phyloP scores from a whole-genome alignment of 2,797 vertebrate genomes.

The Amblyopsis hoosieri region DNA sequence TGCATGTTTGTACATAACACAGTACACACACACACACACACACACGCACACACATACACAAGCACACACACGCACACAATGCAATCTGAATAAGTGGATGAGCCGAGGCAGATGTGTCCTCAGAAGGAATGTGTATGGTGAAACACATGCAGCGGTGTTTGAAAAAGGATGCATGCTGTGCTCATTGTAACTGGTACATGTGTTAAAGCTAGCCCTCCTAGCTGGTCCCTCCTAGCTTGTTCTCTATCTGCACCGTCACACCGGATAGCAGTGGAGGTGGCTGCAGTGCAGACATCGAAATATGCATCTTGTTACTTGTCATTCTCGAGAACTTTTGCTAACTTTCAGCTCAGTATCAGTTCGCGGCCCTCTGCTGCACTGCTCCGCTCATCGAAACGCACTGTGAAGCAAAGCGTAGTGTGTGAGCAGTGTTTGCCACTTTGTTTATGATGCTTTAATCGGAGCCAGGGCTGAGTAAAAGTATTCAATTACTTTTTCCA shows the following conservation, averaged over 20 bases:
- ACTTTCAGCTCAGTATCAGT: too few species aligned
- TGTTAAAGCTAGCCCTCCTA: conserved; percentile 59
- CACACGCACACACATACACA: too few species aligned
- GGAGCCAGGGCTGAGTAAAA: too few species aligned
- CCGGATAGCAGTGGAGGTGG: conserved; percentile 49
- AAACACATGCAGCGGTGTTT: conserved; percentile 55
- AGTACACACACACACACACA: too few species aligned
- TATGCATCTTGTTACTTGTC: conserved; percentile 19
- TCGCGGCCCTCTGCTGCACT: too few species aligned
- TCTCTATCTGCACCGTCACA: conserved; percentile 55
- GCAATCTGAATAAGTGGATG: conserved; percentile 41
- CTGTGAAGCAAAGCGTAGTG: too few species aligned
- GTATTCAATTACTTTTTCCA: too few species aligned
- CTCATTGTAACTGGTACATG: conserved; percentile 70
- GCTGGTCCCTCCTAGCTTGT: conserved; percentile 56
- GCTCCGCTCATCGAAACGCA: too few species aligned
- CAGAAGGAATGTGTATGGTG: conserved; percentile 45
- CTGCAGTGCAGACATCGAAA: conserved; percentile 46
- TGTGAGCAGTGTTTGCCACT: too few species aligned
- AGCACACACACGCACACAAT: neutral
- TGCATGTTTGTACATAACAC: too few species aligned
- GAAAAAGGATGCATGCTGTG: conserved; percentile 59
- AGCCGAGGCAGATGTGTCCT: conserved; percentile 74
- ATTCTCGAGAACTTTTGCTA: too few species aligned
- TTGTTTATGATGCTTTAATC: too few species aligned